phyloP scores from a whole-genome alignment of 2,888 invertebrate species.

The Fabriciana adippe region DNA sequence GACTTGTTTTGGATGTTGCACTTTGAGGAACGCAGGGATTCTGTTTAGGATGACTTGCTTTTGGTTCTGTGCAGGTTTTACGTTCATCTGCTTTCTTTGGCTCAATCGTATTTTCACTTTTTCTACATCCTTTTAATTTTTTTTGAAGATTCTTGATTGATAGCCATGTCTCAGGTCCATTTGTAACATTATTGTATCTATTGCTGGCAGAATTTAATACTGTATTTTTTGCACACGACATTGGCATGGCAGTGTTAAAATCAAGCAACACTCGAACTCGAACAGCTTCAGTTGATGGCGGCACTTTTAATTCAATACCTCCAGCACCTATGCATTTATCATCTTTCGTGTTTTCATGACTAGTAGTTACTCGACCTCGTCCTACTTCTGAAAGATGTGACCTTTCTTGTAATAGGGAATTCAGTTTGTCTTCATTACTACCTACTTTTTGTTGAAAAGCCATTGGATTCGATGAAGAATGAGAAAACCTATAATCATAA shows the following conservation, averaged over 20 bases:
- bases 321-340: not conserved
- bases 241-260: not conserved
- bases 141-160: slow-evolving; percentile 34
- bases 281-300: slow-evolving; percentile 3
- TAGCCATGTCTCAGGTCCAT: slow-evolving; percentile 26
- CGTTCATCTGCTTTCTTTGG: not conserved
- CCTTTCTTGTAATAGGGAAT: not conserved
- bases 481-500: not conserved
- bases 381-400: slow-evolving; percentile 2
- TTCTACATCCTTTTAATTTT: slow-evolving; percentile 25
- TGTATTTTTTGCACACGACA: not conserved
- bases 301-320: slow-evolving; percentile 12
- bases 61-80: not conserved
- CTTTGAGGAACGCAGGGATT: no score
- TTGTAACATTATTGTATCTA: not conserved
- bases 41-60: not conserved
- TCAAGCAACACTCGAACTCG: slow-evolving; percentile 12
- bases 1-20: no score
- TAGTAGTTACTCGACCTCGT: not conserved
- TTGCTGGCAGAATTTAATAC: not conserved
- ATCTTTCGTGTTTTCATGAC: not conserved
- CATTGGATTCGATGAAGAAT: not conserved
- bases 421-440: not conserved
- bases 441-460: not conserved
- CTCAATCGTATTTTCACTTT: not conserved